Percentiles rank a stretch among this genome's conserved stretches.
Evolutionary conservation across 1,140 invertebrate species (phyloP).

Genomic region (Stegodyphus dumicola): DNA sequence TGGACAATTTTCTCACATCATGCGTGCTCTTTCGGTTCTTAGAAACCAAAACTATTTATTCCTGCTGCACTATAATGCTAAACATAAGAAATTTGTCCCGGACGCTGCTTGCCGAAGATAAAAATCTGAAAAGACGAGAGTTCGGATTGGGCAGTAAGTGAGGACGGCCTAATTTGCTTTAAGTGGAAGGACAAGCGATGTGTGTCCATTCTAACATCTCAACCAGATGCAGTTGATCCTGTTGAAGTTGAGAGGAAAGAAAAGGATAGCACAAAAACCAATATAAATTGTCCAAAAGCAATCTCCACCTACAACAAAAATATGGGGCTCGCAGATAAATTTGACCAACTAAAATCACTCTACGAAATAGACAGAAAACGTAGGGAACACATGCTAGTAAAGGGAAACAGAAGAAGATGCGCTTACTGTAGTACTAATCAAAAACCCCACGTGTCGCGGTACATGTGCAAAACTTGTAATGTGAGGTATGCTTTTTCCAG

Average conservation of each 20-base stretch:
- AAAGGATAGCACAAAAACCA: conserved; percentile 33
- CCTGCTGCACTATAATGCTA: neutral
- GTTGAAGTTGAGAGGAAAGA: conserved; percentile 25
- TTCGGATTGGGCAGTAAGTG: neutral
- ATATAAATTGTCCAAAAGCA: conserved; percentile 66
- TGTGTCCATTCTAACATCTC: conserved; percentile 55
- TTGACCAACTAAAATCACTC: conserved; percentile 18
- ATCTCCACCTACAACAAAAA: conserved; percentile 7
- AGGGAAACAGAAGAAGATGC: no score
- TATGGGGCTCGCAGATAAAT: conserved; percentile 17
- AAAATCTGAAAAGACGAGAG: neutral
- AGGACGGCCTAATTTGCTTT: neutral
- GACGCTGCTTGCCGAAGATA: neutral
- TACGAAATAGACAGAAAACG: conserved; percentile 4
- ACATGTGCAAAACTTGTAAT: no score
- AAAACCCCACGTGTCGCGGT: no score
- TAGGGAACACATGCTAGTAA: no score
- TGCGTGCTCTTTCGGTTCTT: neutral
- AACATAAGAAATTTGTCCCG: neutral
- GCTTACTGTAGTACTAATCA: no score
- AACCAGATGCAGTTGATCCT: conserved; percentile 4
- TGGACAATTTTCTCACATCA: conserved; percentile 6
- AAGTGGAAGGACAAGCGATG: conserved; percentile 53
- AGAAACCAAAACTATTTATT: neutral
- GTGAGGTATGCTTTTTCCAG: no score